Evolutionary conservation across 2,113 vertebrate genomes (phyloP).

Genomic region (Sapajus apella): DNA sequence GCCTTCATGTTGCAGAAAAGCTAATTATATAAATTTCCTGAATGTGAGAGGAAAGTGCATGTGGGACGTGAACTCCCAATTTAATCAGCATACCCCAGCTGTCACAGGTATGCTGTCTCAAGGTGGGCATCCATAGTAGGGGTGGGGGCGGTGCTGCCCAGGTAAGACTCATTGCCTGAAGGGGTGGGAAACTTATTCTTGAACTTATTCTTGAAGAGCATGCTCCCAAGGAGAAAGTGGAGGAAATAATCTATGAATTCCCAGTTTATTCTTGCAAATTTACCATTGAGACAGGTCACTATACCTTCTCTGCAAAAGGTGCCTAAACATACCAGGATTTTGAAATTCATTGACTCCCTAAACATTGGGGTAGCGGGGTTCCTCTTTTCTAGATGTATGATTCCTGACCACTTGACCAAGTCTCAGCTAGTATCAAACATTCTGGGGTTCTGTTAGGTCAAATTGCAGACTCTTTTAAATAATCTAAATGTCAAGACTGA

Average conservation of each 20-base stretch:
- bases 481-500: not conserved
- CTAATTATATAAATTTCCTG: not conserved
- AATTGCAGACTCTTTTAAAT: not conserved
- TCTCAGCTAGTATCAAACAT: not conserved
- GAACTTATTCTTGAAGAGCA: not conserved
- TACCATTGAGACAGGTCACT: not conserved
- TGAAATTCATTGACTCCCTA: not conserved
- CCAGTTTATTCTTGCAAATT: not conserved
- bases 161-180: not conserved
- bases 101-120: not conserved
- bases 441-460: not conserved
- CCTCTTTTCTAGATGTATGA: not conserved
- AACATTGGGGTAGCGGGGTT: not conserved
- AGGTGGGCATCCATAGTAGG: not conserved
- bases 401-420: not conserved
- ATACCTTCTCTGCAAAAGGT: not conserved
- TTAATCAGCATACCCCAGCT: not conserved
- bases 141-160: fast-evolving
- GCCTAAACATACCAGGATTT: no score
- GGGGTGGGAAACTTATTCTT: fast-evolving
- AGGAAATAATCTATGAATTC: not conserved
- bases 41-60: not conserved
- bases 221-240: not conserved
- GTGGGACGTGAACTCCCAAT: not conserved
- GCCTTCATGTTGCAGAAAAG: not conserved